Conservation (phyloP, 2,888 invertebrate genomes). For the Drosophila pseudotalamancana region DNA sequence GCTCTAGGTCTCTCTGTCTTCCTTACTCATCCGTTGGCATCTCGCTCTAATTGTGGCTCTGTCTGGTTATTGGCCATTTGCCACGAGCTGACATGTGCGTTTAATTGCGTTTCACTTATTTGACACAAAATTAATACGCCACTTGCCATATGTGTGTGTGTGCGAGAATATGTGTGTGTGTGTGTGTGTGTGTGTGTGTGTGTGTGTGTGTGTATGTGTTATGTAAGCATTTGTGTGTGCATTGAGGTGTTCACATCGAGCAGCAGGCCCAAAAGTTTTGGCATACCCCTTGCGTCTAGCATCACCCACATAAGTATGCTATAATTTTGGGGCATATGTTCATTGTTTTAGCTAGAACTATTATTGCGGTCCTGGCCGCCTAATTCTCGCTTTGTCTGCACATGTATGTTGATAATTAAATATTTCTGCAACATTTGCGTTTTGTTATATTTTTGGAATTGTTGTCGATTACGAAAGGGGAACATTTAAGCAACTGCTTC, state of each 20-base stretch:
- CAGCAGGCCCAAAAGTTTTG: conserved; percentile 8
- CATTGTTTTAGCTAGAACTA: conserved; percentile 33
- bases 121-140: conserved; percentile 79
- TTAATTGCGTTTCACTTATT: conserved; percentile 81
- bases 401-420: conserved; percentile 63
- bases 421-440: conserved; percentile 74
- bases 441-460: conserved; percentile 29
- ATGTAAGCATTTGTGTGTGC: conserved; percentile 12
- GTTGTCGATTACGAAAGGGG: neutral
- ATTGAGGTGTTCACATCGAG: conserved; percentile 27
- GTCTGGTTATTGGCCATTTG: conserved; percentile 70
- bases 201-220: neutral
- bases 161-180: neutral
- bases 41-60: conserved; percentile 11
- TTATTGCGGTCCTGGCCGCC: conserved; percentile 20
- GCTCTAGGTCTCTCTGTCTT: neutral
- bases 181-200: neutral
- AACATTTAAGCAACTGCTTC: neutral
- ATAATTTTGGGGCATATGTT: conserved; percentile 48
- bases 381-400: conserved; percentile 6
- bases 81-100: conserved; percentile 75
- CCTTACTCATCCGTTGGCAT: neutral
- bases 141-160: conserved; percentile 24
- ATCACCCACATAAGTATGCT: conserved; percentile 60
- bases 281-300: conserved; percentile 1